phyloP scores from a whole-genome alignment of 2,888 invertebrate species.

The Nematopogon swammerdamellus region DNA sequence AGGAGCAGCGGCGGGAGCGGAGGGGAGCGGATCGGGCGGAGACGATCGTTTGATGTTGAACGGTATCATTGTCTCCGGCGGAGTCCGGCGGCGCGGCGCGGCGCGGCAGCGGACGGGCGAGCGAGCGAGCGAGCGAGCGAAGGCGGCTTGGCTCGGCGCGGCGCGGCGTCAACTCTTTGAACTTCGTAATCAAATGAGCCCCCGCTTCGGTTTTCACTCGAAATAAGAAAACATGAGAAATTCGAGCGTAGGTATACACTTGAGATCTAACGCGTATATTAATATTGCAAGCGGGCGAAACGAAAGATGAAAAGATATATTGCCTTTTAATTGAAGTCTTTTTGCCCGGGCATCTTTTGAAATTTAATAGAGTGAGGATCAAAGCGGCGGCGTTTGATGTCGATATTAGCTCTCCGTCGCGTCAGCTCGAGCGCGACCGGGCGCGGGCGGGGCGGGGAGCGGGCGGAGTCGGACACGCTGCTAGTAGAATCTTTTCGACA shows the following conservation, averaged over 20 bases:
- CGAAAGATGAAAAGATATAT: constrained; percentile 21
- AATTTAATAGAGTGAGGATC: constrained; percentile 35
- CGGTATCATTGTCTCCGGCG: too few species aligned
- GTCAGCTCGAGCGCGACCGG: too few species aligned
- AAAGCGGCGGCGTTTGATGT: constrained; percentile 23
- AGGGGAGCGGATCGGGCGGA: too few species aligned
- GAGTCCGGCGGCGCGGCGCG: too few species aligned
- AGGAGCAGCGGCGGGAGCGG: too few species aligned
- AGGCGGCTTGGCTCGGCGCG: not conserved
- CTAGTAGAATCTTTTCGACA: too few species aligned
- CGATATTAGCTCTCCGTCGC: constrained; percentile 3
- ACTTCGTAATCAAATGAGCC: constrained; percentile 39
- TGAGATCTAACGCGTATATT: not conserved
- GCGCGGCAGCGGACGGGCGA: too few species aligned
- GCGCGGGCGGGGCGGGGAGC: too few species aligned
- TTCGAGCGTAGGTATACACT: not conserved
- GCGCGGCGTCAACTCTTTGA: too few species aligned
- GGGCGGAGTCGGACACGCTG: too few species aligned
- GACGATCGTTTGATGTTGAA: too few species aligned
- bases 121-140: too few species aligned
- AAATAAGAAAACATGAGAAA: constrained; percentile 8
- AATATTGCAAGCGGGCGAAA: constrained; percentile 9
- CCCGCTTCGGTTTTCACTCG: constrained; percentile 29
- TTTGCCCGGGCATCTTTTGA: constrained; percentile 24
- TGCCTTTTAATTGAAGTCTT: constrained; percentile 32